Evolutionary conservation across 2,113 vertebrate species (phyloP), one percentile per base, ranked within the genome.

Genomic region (Ochotona princeps): DNA sequence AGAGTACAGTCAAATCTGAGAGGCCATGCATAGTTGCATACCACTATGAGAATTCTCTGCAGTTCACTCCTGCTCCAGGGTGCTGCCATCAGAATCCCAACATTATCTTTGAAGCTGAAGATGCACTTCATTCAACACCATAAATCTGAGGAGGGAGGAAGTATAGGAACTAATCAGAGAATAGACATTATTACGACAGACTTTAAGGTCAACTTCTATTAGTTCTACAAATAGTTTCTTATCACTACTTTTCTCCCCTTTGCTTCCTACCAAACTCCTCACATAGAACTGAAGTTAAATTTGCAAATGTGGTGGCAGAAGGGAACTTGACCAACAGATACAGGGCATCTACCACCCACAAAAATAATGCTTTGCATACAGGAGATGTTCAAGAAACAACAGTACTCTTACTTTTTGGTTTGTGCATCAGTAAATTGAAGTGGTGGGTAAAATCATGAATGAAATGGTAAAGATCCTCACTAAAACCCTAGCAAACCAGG

Each of bases 361-460:
- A 83, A 35, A 76, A 17, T n/a, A 32, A 47, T 61, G 17, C 10
- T 47, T 67, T 3, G 2, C n/a, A 54, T 70, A 14, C 1, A 49
- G 30, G 38, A 82, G 30, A 13, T 82, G n/a, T 54, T 87, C 44
- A 32, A 54, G 54, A 81, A 82, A 76, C 7, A 30, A 26, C 75
- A 49, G 14, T 47, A 6, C 87, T 72, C n/a, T 87, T 84, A 81
- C 51, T 47, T 35, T 89, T 5, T 81, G 61, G 20, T 72, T 91
- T 93, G n/a, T 44, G 25, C 86, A 8, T 20, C 2, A 84, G 9
- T 73, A 81, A 57, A 54, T 81, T 91, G 54, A 94, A 78, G n/a
- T 89, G 92, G 84, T n/a, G 91, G 84, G 14, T 35, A 89, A 91
- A 91, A n/a, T 69, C 74, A 80, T 86, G 44, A 72, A 54, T 14